Evolutionary conservation across 2,797 vertebrate genomes (phyloP), one percentile per base, ranked within the genome.

Genomic region (Xerus rutilus): DNA sequence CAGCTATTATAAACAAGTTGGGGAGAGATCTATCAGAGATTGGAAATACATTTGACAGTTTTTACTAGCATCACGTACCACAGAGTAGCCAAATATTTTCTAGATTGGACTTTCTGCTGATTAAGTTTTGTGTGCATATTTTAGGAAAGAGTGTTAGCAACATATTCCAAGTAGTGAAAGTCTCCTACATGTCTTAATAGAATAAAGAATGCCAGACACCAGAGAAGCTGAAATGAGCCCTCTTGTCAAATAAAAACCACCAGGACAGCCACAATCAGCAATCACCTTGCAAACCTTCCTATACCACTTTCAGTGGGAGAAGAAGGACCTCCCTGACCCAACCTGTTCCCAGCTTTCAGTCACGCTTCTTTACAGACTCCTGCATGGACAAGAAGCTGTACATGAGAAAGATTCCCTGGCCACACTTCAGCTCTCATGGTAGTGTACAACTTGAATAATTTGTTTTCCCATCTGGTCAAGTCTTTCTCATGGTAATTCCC

Each of bases 241-340:
- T 21, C 52, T 49, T 21, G 13, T 52, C 43, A 9, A 23, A 67
- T 11, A 5, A 7, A 3, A 3, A 12, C 4, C 0, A 3, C 0
- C 15, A 2, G 13, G 23, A 5, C 4, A 72, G 4, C 18, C 62
- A 35, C 7, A 30, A 18, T 54, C 59, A 69, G 43, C 54, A 78
- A 76, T 47, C 30, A 65, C 9, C 30, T n/a, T 30, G 65, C n/a
- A 45, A 21, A 54, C 21, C n/a, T 18, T 82, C 62, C 28, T 32
- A 32, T 1, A 18, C 14, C 32, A 77, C 30, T 47, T 54, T 54
- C 17, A 7, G 6, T 23, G 8, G 49, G 14, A 69, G 5, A 67
- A 52, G 39, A 87, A 52, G 1, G 12, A 6, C 0, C 18, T 39
- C 3, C 0, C 15, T 62, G 15, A 78, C 1, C 7, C 17, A 12